A percentile compares a stretch with the other conserved stretches of the same genome.
Evolutionary conservation across 2,797 vertebrate species (phyloP).

Genomic region (Tachyglossus aculeatus): DNA sequence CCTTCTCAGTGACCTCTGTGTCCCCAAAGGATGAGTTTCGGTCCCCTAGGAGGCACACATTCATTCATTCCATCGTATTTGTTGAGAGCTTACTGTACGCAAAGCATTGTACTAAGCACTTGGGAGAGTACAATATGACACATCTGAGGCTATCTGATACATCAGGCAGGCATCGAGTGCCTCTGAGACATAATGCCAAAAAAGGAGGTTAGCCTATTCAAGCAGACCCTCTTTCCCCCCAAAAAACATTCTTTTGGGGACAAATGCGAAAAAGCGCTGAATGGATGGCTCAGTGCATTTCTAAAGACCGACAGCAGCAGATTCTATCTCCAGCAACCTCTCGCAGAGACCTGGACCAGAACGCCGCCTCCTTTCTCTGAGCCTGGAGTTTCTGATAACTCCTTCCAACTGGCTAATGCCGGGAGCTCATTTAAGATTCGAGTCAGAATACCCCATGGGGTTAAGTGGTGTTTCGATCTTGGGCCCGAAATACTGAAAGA

Average conservation of each 20-base stretch:
- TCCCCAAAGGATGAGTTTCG: not conserved
- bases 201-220: slow-evolving; percentile 36
- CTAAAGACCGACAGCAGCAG: slow-evolving; percentile 51
- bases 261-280: slow-evolving; percentile 16
- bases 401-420: slow-evolving; percentile 21
- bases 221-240: slow-evolving; percentile 59
- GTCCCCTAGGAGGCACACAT: slow-evolving; percentile 2
- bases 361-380: slow-evolving; percentile 31
- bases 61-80: too few relatives aligned
- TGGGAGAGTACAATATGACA: slow-evolving; percentile 23
- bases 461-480: not conserved
- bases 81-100: too few relatives aligned
- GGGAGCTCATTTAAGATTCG: slow-evolving; percentile 33
- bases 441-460: slow-evolving; percentile 27
- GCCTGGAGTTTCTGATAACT: slow-evolving; percentile 21
- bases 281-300: slow-evolving; percentile 42
- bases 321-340: slow-evolving; percentile 47
- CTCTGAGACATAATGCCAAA: slow-evolving; percentile 42
- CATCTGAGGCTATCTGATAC: slow-evolving; percentile 47
- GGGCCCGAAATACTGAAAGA: not conserved
- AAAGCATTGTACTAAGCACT: too few relatives aligned
- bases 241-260: slow-evolving; percentile 54
- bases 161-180: slow-evolving; percentile 57
- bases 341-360: slow-evolving; percentile 25
- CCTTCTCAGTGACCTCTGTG: not conserved